A percentile compares a stretch with the other conserved stretches of the same genome.
Conservation (phyloP, 2,888 invertebrate genomes). For the Cephus spinipes region DNA sequence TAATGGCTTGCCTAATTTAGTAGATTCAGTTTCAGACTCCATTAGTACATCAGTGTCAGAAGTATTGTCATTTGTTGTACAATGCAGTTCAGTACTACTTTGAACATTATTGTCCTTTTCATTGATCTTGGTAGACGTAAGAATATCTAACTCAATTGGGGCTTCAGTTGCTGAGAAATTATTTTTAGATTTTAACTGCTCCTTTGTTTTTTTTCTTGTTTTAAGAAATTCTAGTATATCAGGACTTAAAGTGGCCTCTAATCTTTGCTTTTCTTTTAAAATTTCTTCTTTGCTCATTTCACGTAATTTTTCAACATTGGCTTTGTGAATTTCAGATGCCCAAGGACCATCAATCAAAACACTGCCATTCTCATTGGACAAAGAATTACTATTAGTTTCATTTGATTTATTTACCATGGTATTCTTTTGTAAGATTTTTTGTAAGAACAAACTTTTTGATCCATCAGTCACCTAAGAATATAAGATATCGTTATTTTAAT, state of each 20-base stretch:
- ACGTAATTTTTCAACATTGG: constrained; percentile 77
- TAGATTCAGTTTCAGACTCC: constrained; percentile 16
- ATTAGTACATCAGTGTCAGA: constrained; percentile 25
- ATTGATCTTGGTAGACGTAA: not conserved
- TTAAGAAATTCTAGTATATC: constrained; percentile 76
- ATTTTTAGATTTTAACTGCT: constrained; percentile 30
- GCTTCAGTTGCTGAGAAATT: not conserved
- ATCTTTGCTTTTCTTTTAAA: constrained; percentile 76
- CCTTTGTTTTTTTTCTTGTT: constrained; percentile 64
- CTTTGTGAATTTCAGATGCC: constrained; percentile 74
- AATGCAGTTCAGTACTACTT: not conserved
- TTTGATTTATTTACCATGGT: not conserved
- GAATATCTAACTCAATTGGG: not conserved
- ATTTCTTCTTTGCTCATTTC: constrained; percentile 82
- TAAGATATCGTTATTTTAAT: constrained; percentile 8
- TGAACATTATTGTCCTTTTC: not conserved
- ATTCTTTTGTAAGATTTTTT: constrained; percentile 30
- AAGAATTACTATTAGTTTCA: not conserved
- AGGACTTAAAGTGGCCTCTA: constrained; percentile 76
- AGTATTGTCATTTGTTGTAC: not conserved
- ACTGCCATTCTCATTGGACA: constrained; percentile 22
- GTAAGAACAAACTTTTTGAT: constrained; percentile 50
- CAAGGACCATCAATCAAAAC: constrained; percentile 55
- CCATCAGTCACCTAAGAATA: constrained; percentile 30
- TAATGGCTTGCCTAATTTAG: constrained; percentile 51